Conservation (phyloP, 1,140 invertebrate genomes). For the Samia ricini region DNA sequence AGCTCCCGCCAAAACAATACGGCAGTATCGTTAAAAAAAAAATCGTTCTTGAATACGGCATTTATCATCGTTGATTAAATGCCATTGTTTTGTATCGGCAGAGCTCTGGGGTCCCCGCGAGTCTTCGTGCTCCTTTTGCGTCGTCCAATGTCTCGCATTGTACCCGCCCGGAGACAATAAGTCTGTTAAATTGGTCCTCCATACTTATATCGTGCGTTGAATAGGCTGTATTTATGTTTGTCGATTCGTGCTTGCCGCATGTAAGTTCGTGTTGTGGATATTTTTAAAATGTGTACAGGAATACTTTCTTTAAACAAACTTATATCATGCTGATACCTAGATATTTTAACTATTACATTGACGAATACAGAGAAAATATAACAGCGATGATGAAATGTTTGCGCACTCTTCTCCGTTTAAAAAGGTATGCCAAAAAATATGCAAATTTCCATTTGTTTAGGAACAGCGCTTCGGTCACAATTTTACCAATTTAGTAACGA, state of each 20-base stretch:
- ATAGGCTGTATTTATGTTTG: slow-evolving; percentile 45
- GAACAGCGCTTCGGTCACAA: too few relatives aligned
- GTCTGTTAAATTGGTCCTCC: slow-evolving; percentile 75
- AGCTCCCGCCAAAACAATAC: slow-evolving; percentile 76
- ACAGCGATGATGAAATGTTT: too few relatives aligned
- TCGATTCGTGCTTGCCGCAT: slow-evolving; percentile 38
- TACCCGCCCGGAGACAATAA: slow-evolving; percentile 70
- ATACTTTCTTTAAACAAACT: background rate
- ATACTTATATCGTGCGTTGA: slow-evolving; percentile 48
- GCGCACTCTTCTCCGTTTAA: too few relatives aligned
- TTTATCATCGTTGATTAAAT: slow-evolving; percentile 78
- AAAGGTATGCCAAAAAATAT: too few relatives aligned
- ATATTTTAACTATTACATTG: too few relatives aligned
- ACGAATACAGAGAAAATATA: too few relatives aligned
- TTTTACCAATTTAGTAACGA: too few relatives aligned
- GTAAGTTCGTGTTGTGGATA: slow-evolving; percentile 43
- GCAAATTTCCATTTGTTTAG: too few relatives aligned
- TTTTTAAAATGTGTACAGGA: background rate
- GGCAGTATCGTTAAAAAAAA: slow-evolving; percentile 73
- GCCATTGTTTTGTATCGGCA: slow-evolving; percentile 76
- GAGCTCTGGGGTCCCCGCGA: slow-evolving; percentile 54
- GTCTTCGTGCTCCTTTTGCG: slow-evolving; percentile 64
- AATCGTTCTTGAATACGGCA: slow-evolving; percentile 72
- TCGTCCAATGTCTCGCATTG: slow-evolving; percentile 61
- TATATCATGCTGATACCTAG: background rate